Conservation (phyloP, 2,113 vertebrate genomes). For the Dermatemys mawii region DNA sequence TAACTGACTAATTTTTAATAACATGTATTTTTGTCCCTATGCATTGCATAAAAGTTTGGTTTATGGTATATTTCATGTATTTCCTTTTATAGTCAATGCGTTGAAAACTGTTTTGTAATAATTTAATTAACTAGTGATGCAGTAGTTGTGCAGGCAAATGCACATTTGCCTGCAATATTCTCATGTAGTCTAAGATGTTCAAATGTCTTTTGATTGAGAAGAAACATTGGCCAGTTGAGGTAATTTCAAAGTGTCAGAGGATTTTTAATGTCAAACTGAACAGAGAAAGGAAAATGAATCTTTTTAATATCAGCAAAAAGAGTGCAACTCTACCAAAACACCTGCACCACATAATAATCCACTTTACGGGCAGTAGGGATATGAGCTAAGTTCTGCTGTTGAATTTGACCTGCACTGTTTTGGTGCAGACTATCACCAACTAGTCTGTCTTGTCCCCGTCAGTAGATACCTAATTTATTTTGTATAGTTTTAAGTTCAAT, state of each 20-base stretch:
- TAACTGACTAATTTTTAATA: background rate
- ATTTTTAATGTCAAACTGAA: background rate
- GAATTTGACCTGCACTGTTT: background rate
- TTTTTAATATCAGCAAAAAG: background rate
- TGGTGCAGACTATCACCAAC: background rate
- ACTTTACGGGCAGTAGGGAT: background rate
- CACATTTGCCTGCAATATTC: background rate
- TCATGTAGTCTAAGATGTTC: background rate
- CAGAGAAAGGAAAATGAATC: background rate
- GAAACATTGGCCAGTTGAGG: background rate
- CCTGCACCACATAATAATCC: background rate
- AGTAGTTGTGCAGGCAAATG: background rate
- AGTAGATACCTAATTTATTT: slow-evolving; percentile 3
- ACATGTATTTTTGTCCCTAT: background rate
- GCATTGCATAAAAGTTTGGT: background rate
- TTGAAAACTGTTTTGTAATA: background rate
- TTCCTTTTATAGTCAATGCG: background rate
- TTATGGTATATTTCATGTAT: background rate
- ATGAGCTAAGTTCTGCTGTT: background rate
- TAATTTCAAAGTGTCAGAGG: background rate
- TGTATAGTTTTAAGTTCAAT: background rate
- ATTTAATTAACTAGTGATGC: background rate
- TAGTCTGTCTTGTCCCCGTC: background rate
- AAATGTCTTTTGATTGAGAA: background rate
- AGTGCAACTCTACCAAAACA: background rate